phyloP scores from a whole-genome alignment of 1,140 invertebrate species.

The Drosophila azteca region DNA sequence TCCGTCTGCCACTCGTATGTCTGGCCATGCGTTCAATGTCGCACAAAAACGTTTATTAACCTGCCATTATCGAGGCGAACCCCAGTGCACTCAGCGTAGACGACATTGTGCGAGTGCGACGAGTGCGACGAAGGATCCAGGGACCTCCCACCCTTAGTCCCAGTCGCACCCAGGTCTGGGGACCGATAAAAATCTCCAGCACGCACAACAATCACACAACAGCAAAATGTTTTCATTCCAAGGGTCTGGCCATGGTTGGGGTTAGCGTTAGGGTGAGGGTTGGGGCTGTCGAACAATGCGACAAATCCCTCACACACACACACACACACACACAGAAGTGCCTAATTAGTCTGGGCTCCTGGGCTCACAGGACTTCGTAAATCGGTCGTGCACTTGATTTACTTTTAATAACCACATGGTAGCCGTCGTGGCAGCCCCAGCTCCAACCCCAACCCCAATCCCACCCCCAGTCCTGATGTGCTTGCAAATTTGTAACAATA shows the following conservation, averaged over 20 bases:
- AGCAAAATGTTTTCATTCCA: conserved; percentile 33
- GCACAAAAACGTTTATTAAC: conserved; percentile 77
- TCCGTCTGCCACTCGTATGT: conserved; percentile 20
- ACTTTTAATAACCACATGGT: conserved; percentile 65
- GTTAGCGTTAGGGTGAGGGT: conserved; percentile 1
- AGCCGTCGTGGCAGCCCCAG: conserved; percentile 15
- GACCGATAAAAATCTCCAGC: conserved; percentile 68
- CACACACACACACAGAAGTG: conserved; percentile 28
- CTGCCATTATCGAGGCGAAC: conserved; percentile 64
- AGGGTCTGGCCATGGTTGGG: conserved; percentile 7
- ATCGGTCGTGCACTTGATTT: conserved; percentile 67
- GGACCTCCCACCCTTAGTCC: conserved; percentile 22
- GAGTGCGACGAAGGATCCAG: conserved; percentile 10
- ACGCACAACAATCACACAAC: conserved; percentile 59
- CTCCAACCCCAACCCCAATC: too few relatives aligned
- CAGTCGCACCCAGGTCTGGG: conserved; percentile 22
- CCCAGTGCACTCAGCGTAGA: conserved; percentile 49
- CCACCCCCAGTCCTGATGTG: conserved; percentile 35
- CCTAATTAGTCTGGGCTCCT: conserved; percentile 57
- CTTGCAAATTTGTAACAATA: conserved; percentile 56
- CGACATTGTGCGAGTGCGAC: conserved; percentile 37
- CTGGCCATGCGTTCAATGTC: conserved; percentile 51
- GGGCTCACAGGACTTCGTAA: conserved; percentile 22
- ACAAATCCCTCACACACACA: conserved; percentile 13
- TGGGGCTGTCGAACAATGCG: not conserved